Evolutionary conservation across 2,113 vertebrate genomes (phyloP).

Genomic region (Ochotona curzoniae): DNA sequence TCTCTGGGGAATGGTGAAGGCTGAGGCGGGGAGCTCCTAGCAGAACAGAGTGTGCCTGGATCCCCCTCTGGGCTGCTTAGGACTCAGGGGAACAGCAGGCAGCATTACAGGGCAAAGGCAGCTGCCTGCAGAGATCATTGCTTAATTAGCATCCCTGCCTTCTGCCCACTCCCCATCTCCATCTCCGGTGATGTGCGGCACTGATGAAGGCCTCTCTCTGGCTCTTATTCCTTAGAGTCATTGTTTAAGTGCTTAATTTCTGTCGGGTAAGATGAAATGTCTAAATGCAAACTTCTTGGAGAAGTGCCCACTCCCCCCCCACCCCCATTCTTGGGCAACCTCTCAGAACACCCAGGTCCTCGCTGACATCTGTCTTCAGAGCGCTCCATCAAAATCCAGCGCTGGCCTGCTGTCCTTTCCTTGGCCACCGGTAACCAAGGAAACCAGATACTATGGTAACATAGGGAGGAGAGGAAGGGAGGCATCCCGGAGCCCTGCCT

Average conservation of each 20-base stretch:
- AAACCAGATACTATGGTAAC: slow-evolving; percentile 89
- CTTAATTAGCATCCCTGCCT: not conserved
- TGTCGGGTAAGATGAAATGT: slow-evolving; percentile 72
- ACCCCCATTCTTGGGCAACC: slow-evolving; percentile 65
- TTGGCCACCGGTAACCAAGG: slow-evolving; percentile 89
- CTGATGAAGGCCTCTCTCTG: slow-evolving; percentile 52
- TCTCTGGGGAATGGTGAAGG: not conserved
- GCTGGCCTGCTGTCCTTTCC: slow-evolving; percentile 83
- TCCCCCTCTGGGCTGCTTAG: not conserved
- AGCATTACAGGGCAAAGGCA: not conserved
- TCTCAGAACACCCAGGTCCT: slow-evolving; percentile 78
- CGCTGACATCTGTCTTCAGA: slow-evolving; percentile 72
- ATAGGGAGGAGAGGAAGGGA: slow-evolving; percentile 77
- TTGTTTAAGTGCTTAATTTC: slow-evolving; percentile 68
- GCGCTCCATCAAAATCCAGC: slow-evolving; percentile 75
- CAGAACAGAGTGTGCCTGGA: not conserved
- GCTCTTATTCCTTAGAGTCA: slow-evolving; percentile 50
- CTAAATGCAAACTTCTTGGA: slow-evolving; percentile 74
- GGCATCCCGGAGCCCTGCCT: slow-evolving; percentile 68
- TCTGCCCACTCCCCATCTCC: slow-evolving; percentile 5
- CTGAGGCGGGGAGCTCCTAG: not conserved
- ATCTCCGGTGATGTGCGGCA: not conserved
- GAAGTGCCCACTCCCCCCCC: slow-evolving; percentile 47
- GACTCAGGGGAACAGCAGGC: not conserved
- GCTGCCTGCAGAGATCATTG: slow-evolving; percentile 39